A percentile compares a stretch with the other conserved stretches of the same genome.
Conservation (phyloP, 2,113 vertebrate genomes). For the Regulus satrapa region DNA sequence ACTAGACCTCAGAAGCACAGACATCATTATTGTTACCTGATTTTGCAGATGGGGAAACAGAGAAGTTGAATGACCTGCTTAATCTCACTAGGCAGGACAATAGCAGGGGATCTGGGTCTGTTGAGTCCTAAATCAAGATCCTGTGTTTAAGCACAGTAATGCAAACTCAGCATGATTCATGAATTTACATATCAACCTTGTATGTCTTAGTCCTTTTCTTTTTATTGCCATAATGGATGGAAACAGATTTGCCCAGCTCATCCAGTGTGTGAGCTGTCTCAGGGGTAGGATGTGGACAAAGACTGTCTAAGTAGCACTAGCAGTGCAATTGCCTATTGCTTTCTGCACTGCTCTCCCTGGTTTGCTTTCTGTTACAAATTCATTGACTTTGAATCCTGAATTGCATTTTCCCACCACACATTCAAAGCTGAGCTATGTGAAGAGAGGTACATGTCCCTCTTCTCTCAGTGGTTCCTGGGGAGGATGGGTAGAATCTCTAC, state of each 20-base stretch:
- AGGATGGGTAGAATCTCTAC: accelerated
- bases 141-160: not conserved
- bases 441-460: not conserved
- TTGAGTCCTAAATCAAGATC: not conserved
- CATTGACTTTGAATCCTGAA: not conserved
- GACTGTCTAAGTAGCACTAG: not conserved
- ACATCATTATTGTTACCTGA: not conserved
- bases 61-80: not conserved
- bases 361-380: not conserved
- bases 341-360: not conserved
- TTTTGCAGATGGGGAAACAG: not conserved
- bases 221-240: not conserved
- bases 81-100: not conserved
- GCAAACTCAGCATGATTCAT: not conserved
- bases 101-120: not conserved
- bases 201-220: not conserved
- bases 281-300: not conserved
- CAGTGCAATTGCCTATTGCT: not conserved
- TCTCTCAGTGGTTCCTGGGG: not conserved
- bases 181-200: not conserved
- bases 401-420: not conserved
- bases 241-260: not conserved
- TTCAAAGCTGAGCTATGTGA: not conserved
- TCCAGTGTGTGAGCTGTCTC: not conserved
- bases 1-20: not conserved